Evolutionary conservation across 2,888 invertebrate species (phyloP).

Genomic region (Altica lythri): DNA sequence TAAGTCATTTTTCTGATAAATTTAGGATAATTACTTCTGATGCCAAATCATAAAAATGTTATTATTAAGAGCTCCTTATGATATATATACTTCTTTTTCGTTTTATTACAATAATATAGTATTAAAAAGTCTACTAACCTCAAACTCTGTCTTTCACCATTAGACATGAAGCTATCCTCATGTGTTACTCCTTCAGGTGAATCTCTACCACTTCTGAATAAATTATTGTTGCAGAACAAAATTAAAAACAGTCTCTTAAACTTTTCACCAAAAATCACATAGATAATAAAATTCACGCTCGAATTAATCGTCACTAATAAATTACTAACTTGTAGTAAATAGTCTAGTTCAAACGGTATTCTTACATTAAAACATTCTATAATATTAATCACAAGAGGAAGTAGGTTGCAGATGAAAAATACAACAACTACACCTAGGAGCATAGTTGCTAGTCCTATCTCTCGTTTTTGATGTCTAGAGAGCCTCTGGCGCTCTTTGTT

Average conservation of each 20-base stretch:
- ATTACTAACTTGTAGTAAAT: constrained; percentile 82
- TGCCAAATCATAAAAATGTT: no score
- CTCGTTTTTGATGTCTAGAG: constrained; percentile 86
- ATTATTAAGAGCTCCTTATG: no score
- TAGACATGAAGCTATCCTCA: constrained; percentile 82
- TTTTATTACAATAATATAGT: not conserved
- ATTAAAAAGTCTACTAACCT: constrained; percentile 50
- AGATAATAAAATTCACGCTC: constrained; percentile 96
- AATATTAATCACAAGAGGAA: constrained; percentile 84
- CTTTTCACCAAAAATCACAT: constrained; percentile 97
- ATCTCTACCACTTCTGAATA: constrained; percentile 63
- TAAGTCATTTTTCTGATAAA: no score
- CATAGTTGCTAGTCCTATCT: constrained; percentile 95
- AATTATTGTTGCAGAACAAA: constrained; percentile 50
- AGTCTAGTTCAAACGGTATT: constrained; percentile 61
- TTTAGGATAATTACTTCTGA: no score
- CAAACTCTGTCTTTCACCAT: constrained; percentile 75
- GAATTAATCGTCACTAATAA: constrained; percentile 95
- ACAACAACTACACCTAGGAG: constrained; percentile 91
- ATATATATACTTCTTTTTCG: no score
- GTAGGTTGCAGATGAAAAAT: constrained; percentile 90
- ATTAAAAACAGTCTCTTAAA: constrained; percentile 81
- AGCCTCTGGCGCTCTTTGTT: constrained; percentile 88
- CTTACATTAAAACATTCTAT: constrained; percentile 74
- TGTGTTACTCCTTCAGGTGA: constrained; percentile 75